Conservation (phyloP, 2,113 vertebrate genomes). For the Stomatorhinus ivindoensis region DNA sequence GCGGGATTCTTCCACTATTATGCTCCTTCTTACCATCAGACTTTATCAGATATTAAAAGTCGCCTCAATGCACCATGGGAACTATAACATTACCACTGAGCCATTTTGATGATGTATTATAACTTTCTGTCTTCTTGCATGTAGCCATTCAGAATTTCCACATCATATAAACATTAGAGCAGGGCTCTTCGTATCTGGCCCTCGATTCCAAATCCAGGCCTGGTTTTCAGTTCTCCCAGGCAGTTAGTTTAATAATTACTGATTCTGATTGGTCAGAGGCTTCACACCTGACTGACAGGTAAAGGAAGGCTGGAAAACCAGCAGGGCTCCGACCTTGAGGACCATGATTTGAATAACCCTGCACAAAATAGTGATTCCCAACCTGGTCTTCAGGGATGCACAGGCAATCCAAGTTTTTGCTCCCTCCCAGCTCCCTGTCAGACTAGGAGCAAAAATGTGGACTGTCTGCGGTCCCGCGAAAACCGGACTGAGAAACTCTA, state of each 20-base stretch:
- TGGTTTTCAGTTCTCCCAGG: too few species aligned
- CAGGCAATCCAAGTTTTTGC: too few species aligned
- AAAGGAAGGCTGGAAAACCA: too few species aligned
- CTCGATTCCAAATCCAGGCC: too few species aligned
- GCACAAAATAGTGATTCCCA: neutral
- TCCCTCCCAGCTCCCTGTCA: neutral
- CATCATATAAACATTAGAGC: neutral
- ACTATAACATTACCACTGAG: neutral
- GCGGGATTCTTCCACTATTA: neutral
- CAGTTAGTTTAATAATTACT: too few species aligned
- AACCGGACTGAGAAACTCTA: neutral
- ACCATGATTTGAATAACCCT: too few species aligned
- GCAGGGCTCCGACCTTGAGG: too few species aligned
- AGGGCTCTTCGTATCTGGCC: too few species aligned
- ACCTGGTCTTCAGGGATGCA: neutral
- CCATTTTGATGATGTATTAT: neutral
- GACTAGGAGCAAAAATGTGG: neutral
- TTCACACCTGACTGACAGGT: too few species aligned
- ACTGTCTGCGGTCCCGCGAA: neutral
- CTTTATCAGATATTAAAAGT: neutral
- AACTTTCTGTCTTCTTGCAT: neutral
- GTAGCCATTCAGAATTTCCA: slow-evolving; percentile 5
- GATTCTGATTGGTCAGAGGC: too few species aligned
- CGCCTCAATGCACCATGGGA: neutral
- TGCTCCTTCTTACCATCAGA: neutral